A percentile compares a stretch with the other conserved stretches of the same genome.
phyloP scores from a whole-genome alignment of 2,888 invertebrate species.

The Bembecia ichneumoniformis region DNA sequence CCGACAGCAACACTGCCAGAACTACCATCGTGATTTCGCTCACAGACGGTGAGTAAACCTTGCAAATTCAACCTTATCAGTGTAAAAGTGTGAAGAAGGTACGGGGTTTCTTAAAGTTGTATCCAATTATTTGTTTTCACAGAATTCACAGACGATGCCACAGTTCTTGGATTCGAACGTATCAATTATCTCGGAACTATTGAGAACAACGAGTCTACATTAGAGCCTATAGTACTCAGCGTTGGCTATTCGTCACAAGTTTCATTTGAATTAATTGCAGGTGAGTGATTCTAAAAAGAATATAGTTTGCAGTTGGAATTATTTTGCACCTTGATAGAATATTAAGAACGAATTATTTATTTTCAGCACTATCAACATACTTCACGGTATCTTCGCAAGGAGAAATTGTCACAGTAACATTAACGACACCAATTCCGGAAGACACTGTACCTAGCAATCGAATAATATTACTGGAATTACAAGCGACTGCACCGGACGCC shows the following conservation, averaged over 20 bases:
- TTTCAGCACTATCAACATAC: constrained; percentile 1
- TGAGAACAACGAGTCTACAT: not conserved
- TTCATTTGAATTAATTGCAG: not conserved
- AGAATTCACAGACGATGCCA: constrained; percentile 3
- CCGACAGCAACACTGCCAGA: constrained; percentile 13
- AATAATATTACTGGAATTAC: constrained; percentile 19
- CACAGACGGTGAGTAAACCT: not conserved
- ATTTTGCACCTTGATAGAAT: not conserved
- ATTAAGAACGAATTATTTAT: constrained; percentile 3
- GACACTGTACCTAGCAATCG: constrained; percentile 18
- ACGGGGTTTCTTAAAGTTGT: not conserved
- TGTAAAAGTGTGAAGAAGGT: not conserved
- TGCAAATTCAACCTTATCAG: not conserved
- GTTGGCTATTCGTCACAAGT: not conserved
- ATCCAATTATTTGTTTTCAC: constrained; percentile 9
- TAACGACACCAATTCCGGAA: constrained; percentile 18
- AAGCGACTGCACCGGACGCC: constrained; percentile 19
- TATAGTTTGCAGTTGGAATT: not conserved
- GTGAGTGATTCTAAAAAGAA: not conserved
- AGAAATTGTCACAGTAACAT: constrained; percentile 8
- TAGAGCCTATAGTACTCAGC: not conserved
- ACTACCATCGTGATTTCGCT: constrained; percentile 17
- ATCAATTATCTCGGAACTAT: not conserved
- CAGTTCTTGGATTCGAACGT: not conserved
- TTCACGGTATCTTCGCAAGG: constrained; percentile 3